A percentile compares a stretch with the other conserved stretches of the same genome.
Evolutionary conservation across 2,888 invertebrate species (phyloP).

Genomic region (Aethes cnicana): DNA sequence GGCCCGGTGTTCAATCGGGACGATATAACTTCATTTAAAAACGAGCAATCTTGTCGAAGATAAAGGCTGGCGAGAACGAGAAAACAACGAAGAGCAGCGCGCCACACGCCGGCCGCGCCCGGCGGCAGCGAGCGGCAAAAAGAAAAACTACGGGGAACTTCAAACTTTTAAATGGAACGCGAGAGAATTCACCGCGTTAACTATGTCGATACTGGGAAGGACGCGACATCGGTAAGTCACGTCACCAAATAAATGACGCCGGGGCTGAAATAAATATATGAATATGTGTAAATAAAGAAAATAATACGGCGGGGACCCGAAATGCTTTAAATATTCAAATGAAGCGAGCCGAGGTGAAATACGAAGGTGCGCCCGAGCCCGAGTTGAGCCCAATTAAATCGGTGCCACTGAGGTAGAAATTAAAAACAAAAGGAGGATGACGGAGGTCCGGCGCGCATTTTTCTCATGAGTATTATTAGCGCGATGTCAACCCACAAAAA

Average conservation of each 20-base stretch:
- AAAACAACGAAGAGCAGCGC: conserved; percentile 79
- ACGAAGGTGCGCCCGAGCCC: conserved; percentile 80
- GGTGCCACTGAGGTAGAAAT: conserved; percentile 83
- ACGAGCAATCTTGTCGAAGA: conserved; percentile 80
- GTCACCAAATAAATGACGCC: conserved; percentile 80
- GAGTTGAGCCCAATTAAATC: conserved; percentile 82
- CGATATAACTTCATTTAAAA: conserved; percentile 82
- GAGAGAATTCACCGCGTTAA: conserved; percentile 78
- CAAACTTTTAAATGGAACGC: conserved; percentile 79
- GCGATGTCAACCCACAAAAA: conserved; percentile 81
- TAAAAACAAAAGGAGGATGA: conserved; percentile 81
- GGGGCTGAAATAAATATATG: conserved; percentile 78
- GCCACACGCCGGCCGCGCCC: conserved; percentile 70
- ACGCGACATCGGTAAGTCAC: conserved; percentile 81
- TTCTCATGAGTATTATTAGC: conserved; percentile 83
- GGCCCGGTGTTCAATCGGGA: conserved; percentile 75
- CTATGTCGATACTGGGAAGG: conserved; percentile 81
- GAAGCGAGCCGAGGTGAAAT: conserved; percentile 81
- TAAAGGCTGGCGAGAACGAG: conserved; percentile 78
- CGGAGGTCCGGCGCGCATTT: conserved; percentile 77
- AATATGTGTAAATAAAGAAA: conserved; percentile 81
- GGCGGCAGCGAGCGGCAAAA: conserved; percentile 57
- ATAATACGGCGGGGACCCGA: conserved; percentile 74
- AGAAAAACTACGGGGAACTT: conserved; percentile 66
- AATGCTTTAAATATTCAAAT: conserved; percentile 83